Base-by-base conservation (phyloP, 2,113 vertebrate genomes). In the Saimiri boliviensis region DNA sequence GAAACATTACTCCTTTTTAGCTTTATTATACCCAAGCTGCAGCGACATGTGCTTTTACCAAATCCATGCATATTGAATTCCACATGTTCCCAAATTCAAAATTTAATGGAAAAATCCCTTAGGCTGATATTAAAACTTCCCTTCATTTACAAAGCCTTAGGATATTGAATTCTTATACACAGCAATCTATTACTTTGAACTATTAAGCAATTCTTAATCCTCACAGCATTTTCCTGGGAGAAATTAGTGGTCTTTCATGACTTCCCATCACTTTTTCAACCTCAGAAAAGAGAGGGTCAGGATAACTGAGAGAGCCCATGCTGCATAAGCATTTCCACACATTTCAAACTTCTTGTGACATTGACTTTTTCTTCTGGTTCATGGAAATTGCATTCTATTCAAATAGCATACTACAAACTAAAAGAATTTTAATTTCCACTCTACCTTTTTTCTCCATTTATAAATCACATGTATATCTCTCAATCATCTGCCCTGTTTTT, bases 341-440 rank as follows among this genome's bases (percentile, higher is more conserved):
- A 84, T 92, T 97, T 74, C 87, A 84, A n/a, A 95, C 54, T 89
- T 89, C 86, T 73, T 95, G 76, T 90, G 92, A 66, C 88, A 97
- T 97, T 93, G 96, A 97, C 97, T 96, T 93, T 92, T 88, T 4
- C 83, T 58, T 90, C 70, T 77, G 54, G 92, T 95, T 96, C 92
- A 88, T 94, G 92, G 87, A 95, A 97, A 96, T 97, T 81, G 73
- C 77, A 93, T 85, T 98, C 97, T 92, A 97, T 97, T 97, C 95
- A 98, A 97, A 98, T 97, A 96, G 95, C 92, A 97, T 96, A 95
- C 70, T 92, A 96, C 89, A 96, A 96, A 56, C 70, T 93, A 54
- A 79, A 95, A 93, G 81, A 95, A 95, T 96, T 97, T 98, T 98
- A 96, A 98, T 98, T 97, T 97, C 80, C 77, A 96, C 87, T 96